Conservation (phyloP, 2,888 invertebrate genomes). For the Blera fallax region DNA sequence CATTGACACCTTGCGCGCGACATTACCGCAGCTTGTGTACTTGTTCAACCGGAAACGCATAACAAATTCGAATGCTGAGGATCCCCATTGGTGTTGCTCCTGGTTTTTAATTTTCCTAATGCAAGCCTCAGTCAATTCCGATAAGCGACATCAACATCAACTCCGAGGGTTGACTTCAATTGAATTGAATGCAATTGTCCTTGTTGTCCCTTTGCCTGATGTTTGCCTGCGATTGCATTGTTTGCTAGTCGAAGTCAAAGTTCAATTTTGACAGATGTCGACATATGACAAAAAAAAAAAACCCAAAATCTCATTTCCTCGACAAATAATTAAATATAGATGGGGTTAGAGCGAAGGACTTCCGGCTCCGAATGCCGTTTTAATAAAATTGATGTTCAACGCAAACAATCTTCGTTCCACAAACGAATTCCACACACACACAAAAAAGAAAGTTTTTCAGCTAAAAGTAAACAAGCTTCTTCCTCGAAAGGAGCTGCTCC, state of each 20-base stretch:
- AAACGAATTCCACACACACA: slow-evolving; percentile 48
- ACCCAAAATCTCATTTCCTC: slow-evolving; percentile 68
- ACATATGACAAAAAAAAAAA: slow-evolving; percentile 61
- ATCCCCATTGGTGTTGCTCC: not conserved
- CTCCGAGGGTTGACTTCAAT: slow-evolving; percentile 31
- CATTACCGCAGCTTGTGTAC: not conserved
- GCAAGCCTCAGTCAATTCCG: slow-evolving; percentile 48
- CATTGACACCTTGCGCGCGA: slow-evolving; percentile 54
- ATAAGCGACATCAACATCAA: slow-evolving; percentile 36
- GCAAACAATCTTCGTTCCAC: slow-evolving; percentile 54
- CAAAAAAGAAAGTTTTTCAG: slow-evolving; percentile 37
- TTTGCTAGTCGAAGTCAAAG: slow-evolving; percentile 61
- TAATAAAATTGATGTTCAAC: slow-evolving; percentile 65
- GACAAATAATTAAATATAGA: slow-evolving; percentile 68
- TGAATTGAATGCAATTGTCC: slow-evolving; percentile 49
- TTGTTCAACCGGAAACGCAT: slow-evolving; percentile 56
- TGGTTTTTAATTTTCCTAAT: slow-evolving; percentile 69
- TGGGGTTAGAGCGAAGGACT: not conserved
- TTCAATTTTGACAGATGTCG: slow-evolving; percentile 68
- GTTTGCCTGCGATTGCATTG: slow-evolving; percentile 53
- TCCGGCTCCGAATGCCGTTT: slow-evolving; percentile 36
- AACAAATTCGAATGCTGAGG: not conserved
- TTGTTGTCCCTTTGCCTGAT: slow-evolving; percentile 35
- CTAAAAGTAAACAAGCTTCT: slow-evolving; percentile 34
- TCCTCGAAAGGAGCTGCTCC: slow-evolving; percentile 6